phyloP scores from a whole-genome alignment of 2,113 vertebrate species.

The Sula dactylatra region DNA sequence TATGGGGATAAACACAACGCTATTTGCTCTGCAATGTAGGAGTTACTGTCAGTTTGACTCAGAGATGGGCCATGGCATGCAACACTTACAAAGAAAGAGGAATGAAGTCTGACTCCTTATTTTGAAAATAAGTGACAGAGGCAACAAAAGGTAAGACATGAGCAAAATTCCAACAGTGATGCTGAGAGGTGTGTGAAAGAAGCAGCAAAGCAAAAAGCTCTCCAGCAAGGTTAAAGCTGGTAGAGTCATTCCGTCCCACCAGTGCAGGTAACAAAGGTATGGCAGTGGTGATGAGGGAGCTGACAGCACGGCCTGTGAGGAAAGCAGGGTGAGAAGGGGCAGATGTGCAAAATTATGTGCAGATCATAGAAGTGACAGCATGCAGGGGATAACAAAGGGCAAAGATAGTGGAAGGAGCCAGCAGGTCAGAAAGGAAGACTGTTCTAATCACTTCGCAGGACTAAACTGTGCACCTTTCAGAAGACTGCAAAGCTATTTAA shows the following conservation, averaged over 20 bases:
- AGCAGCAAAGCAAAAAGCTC: neutral
- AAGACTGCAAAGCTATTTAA: neutral
- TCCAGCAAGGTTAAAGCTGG: neutral
- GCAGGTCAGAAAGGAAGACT: neutral
- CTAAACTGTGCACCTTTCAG: neutral
- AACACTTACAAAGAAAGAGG: neutral
- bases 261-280: neutral
- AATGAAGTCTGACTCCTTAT: neutral
- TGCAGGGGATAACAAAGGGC: neutral
- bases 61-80: neutral
- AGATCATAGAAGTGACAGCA: neutral
- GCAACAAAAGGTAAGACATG: neutral
- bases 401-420: neutral
- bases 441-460: neutral
- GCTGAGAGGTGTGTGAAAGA: neutral
- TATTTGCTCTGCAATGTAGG: neutral
- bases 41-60: neutral
- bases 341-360: neutral
- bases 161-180: neutral
- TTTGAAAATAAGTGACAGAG: neutral
- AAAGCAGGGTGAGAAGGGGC: fast-evolving
- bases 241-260: neutral
- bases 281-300: neutral
- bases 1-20: neutral
- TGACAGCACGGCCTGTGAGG: neutral